These are phyloP conservation scores for Euphonia xanthogaster DNA, from an alignment of 2,797 vertebrate species.

Conservation along the genomic window DNA sequence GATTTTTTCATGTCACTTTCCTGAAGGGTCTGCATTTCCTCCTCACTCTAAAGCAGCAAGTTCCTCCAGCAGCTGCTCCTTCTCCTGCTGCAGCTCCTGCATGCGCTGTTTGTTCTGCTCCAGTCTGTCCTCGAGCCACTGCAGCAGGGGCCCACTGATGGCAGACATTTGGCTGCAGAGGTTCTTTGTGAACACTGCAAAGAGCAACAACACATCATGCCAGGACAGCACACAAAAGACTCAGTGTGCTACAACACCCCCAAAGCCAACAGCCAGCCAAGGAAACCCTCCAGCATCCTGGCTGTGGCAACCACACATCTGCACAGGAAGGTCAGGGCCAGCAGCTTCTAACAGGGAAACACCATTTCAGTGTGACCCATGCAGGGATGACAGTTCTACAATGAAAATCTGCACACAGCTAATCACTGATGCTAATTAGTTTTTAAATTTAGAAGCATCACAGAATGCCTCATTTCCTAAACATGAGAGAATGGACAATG, in stretches of 20 bases:
- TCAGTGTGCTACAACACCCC: neutral
- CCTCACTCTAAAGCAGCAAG: slow-evolving; percentile 80
- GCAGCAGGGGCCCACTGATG: slow-evolving; percentile 93
- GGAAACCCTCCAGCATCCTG: neutral
- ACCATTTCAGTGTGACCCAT: neutral
- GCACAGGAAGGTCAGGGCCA: neutral
- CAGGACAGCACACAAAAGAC: neutral
- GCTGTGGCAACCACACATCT: neutral
- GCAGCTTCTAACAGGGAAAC: neutral
- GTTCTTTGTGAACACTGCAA: slow-evolving; percentile 95
- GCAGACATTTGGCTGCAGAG: slow-evolving; percentile 99
- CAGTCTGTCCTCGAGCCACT: slow-evolving; percentile 96
- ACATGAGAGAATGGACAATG: neutral
- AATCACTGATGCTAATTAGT: neutral
- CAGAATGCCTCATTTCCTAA: neutral
- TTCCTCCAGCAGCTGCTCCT: slow-evolving; percentile 85
- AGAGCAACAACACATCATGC: neutral
- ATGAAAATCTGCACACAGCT: neutral
- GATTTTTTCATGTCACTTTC: neutral
- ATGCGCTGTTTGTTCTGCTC: slow-evolving; percentile 90
- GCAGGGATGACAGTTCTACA: neutral
- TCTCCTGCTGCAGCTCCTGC: slow-evolving; percentile 87
- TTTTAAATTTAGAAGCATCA: neutral
- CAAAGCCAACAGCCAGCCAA: neutral
- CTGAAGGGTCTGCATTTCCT: neutral